A percentile compares a stretch with the other conserved stretches of the same genome.
Evolutionary conservation across 1,140 invertebrate genomes (phyloP).

Genomic region (Euura lappo): DNA sequence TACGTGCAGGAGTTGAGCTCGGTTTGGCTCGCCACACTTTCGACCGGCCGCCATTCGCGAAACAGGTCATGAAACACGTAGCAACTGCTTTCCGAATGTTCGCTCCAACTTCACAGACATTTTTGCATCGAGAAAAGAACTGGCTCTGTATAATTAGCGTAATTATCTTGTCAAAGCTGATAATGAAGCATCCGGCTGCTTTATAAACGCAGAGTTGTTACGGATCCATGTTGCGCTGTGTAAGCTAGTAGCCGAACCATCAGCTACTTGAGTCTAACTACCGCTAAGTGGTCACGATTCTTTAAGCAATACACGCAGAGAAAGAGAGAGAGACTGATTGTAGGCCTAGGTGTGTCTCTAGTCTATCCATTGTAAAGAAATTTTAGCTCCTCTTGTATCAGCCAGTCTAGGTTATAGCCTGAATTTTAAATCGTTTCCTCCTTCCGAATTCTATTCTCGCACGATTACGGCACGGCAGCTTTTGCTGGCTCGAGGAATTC

Average conservation of each 20-base stretch:
- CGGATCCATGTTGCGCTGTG: not conserved
- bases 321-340: not conserved
- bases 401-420: not conserved
- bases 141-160: conserved; percentile 20
- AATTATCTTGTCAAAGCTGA: too few relatives aligned
- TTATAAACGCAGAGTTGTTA: not conserved
- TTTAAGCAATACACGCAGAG: not conserved
- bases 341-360: not conserved
- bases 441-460: not conserved
- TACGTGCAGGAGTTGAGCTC: not conserved
- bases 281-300: not conserved
- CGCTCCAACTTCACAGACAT: too few relatives aligned
- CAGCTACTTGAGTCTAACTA: not conserved
- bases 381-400: not conserved
- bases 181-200: too few relatives aligned
- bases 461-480: not conserved
- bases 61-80: conserved; percentile 50
- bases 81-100: not conserved
- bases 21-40: not conserved
- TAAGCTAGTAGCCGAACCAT: not conserved
- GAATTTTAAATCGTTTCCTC: not conserved
- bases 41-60: conserved; percentile 30
- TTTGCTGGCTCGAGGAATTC: not conserved
- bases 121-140: conserved; percentile 18
- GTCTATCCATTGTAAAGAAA: not conserved